Percentiles rank a stretch among this genome's conserved stretches.
phyloP scores from a whole-genome alignment of 2,113 vertebrate species.

The Ptyas mucosa region DNA sequence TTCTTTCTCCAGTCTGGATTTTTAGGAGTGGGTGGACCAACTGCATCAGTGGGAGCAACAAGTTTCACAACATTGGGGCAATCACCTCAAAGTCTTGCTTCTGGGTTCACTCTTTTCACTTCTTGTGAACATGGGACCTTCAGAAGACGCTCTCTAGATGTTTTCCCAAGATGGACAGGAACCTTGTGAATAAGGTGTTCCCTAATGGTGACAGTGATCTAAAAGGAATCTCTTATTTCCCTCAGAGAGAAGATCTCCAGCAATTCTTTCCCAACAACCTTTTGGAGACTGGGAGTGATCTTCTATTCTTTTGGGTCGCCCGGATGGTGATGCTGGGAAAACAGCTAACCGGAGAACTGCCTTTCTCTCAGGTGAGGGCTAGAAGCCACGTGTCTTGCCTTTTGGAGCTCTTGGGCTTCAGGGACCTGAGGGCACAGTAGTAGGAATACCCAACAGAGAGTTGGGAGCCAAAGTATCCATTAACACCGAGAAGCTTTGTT shows the following conservation, averaged over 20 bases:
- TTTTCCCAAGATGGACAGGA: not conserved
- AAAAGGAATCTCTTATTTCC: not conserved
- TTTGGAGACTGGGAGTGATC: conserved; percentile 87
- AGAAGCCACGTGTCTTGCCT: not conserved
- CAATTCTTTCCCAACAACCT: conserved; percentile 85
- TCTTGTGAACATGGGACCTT: not conserved
- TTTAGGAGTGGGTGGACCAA: not conserved
- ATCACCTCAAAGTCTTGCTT: not conserved
- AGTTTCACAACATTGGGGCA: not conserved
- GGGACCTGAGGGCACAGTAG: no score
- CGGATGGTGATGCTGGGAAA: conserved; percentile 91
- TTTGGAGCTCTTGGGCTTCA: not conserved
- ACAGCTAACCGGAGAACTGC: conserved; percentile 83
- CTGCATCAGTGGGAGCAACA: not conserved
- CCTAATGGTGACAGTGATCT: not conserved
- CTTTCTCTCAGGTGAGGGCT: conserved; percentile 80
- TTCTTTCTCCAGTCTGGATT: not conserved
- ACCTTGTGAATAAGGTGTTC: not conserved
- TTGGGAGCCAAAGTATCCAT: not conserved
- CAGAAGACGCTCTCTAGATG: not conserved
- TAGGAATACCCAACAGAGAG: not conserved
- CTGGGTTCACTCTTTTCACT: not conserved
- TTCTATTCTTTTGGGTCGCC: conserved; percentile 91
- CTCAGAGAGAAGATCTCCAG: conserved; percentile 74
- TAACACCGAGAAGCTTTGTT: not conserved